phyloP scores from a whole-genome alignment of 2,113 vertebrate genomes.

The Rhegmatorhina hoffmannsi region DNA sequence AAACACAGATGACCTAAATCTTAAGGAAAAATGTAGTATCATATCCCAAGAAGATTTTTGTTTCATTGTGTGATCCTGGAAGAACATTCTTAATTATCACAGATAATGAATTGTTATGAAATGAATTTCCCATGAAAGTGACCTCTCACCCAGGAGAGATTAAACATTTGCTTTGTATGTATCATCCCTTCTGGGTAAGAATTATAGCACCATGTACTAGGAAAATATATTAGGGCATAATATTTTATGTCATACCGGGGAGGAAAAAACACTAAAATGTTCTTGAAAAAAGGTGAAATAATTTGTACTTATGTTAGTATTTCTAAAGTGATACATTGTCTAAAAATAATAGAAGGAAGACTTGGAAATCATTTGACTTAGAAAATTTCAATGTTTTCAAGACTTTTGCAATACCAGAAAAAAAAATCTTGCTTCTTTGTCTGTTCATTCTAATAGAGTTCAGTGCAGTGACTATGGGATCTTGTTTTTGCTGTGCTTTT shows the following conservation, averaged over 20 bases:
- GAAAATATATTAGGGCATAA: not conserved
- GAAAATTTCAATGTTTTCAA: not conserved
- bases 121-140: conserved; percentile 43
- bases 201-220: not conserved
- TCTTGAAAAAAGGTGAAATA: not conserved
- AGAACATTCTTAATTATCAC: conserved; percentile 28
- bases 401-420: not conserved
- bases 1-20: conserved; percentile 28
- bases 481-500: not conserved
- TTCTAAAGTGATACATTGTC: not conserved
- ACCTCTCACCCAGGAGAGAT: not conserved
- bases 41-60: conserved; percentile 30
- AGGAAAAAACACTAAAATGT: not conserved
- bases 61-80: conserved; percentile 16
- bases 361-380: not conserved
- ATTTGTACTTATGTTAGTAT: not conserved
- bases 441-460: not conserved
- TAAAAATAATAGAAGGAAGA: not conserved
- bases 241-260: not conserved
- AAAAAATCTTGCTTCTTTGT: not conserved
- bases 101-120: conserved; percentile 26
- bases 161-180: conserved; percentile 35
- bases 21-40: not conserved
- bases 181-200: not conserved
- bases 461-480: not conserved